These are phyloP conservation scores for Okamejei kenojei DNA, from an alignment of 2,797 vertebrate genomes.

Conservation along the genomic window DNA sequence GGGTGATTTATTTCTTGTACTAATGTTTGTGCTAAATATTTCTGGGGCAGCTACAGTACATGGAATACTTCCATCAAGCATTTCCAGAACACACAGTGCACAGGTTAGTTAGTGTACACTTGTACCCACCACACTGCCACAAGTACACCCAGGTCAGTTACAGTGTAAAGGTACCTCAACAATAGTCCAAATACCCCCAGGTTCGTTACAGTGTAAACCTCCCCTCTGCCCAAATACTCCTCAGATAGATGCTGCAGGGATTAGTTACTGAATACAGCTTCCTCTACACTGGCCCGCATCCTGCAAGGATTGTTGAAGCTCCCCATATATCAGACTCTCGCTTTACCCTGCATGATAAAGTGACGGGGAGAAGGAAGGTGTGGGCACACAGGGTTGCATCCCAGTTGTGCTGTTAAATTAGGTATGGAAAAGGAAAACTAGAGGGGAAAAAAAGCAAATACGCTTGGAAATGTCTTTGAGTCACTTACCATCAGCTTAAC, in stretches of 20 bases:
- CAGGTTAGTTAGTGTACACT: no score
- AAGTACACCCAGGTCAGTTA: no score
- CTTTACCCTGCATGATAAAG: not conserved
- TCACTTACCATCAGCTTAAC: slow-evolving; percentile 58
- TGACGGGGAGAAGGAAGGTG: not conserved
- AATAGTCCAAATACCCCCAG: not conserved
- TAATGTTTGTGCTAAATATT: no score
- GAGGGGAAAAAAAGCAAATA: slow-evolving; percentile 6
- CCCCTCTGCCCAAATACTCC: not conserved
- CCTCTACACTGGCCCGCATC: no score
- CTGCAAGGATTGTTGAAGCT: no score
- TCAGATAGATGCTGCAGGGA: not conserved
- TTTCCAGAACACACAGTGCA: no score
- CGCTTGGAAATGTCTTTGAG: not conserved
- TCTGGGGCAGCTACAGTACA: not conserved
- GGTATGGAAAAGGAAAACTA: not conserved
- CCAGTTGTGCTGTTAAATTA: not conserved
- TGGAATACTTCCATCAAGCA: not conserved
- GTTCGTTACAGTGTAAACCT: not conserved
- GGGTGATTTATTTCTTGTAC: not conserved
- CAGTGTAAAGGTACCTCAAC: no score
- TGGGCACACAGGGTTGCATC: not conserved
- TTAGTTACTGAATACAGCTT: not conserved
- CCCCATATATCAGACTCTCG: no score
- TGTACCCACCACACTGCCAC: not conserved